Evolutionary conservation across 2,113 vertebrate species (phyloP).

Genomic region (Hiodon alosoides): DNA sequence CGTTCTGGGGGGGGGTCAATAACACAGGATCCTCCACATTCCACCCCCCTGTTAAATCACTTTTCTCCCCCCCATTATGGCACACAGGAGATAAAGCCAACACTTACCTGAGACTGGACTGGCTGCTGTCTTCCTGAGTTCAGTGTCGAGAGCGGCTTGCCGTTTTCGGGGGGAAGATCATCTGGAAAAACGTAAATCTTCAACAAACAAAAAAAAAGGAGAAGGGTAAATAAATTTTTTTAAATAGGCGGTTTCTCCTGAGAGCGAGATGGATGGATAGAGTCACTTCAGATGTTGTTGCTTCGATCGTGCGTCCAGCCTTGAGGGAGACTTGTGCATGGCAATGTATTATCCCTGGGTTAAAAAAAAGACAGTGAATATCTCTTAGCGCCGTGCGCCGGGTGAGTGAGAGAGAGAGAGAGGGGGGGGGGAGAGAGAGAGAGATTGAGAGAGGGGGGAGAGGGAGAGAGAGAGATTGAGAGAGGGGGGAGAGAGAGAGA

Average conservation of each 20-base stretch:
- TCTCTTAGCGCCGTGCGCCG: conserved; percentile 22
- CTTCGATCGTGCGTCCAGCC: conserved; percentile 47
- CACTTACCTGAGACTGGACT: conserved; percentile 24
- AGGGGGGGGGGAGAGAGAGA: background rate
- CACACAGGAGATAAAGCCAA: conserved; percentile 25
- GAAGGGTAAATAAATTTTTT: background rate
- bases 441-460: conserved; percentile 10
- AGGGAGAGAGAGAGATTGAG: conserved; percentile 1
- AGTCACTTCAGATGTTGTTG: conserved; percentile 43
- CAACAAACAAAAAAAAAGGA: conserved; percentile 34
- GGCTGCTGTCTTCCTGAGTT: conserved; percentile 46
- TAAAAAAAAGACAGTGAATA: conserved; percentile 32
- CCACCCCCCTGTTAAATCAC: no score
- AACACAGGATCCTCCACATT: no score
- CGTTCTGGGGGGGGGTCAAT: background rate
- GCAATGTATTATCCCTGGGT: conserved; percentile 49
- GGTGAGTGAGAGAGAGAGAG: conserved; percentile 2
- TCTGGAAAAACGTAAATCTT: conserved; percentile 40
- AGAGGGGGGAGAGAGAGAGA: background rate
- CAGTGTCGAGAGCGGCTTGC: conserved; percentile 34
- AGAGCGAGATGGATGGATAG: conserved; percentile 36
- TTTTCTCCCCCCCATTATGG: background rate
- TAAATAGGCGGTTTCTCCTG: conserved; percentile 20
- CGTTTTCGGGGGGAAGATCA: conserved; percentile 44
- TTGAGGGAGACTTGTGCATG: conserved; percentile 50